Base-by-base conservation (phyloP, 2,113 vertebrate genomes). In the Nyctereutes procyonoides region DNA sequence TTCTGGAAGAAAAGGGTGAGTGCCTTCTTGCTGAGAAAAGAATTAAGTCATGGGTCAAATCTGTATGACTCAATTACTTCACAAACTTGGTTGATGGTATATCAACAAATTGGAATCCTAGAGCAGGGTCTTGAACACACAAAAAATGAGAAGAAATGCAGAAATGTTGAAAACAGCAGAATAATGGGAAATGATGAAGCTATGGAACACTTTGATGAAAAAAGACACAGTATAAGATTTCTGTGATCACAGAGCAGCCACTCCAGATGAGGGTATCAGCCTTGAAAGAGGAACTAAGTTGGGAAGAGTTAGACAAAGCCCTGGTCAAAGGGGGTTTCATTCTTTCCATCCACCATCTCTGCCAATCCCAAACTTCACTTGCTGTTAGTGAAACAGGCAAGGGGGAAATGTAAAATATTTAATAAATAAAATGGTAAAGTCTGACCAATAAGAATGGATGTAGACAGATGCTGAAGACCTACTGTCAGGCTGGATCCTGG, bases 1-100 rank as follows among this genome's bases (percentile, higher is more conserved):
- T 96, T 87, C 65, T 93, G 28, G 43, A 95, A 97, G 65, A 28
- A 65, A 88, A 87, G 10, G 62, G 30, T 11, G 24, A 92, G 14
- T 19, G 9, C 26, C 10, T 69, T 90, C 32, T 32, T 80, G 58
- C 24, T 63, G 17, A 79, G 62, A 30, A 24, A 9, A 58, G 24
- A 85, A 89, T 8, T 85, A 74, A 89, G 14, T 92, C 24, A 0
- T 3, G 6, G 30, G 53, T 82, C 83, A 51, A 83, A 51, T 82
- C 48, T 80, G 30, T 76, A 86, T 56, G 62, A 20, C 32, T 35
- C 67, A 55, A 24, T 83, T 83, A 91, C 77, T 63, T 87, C 51
- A 65, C 67, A 83, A 8, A 0, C 11, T 79, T 83, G 86, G n/a
- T 89, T 58, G 51, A 67, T 35, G 79, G 28, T 53, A 43, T 11